Evolutionary conservation across 2,797 vertebrate species (phyloP).

Genomic region (Loriculus beryllinus): DNA sequence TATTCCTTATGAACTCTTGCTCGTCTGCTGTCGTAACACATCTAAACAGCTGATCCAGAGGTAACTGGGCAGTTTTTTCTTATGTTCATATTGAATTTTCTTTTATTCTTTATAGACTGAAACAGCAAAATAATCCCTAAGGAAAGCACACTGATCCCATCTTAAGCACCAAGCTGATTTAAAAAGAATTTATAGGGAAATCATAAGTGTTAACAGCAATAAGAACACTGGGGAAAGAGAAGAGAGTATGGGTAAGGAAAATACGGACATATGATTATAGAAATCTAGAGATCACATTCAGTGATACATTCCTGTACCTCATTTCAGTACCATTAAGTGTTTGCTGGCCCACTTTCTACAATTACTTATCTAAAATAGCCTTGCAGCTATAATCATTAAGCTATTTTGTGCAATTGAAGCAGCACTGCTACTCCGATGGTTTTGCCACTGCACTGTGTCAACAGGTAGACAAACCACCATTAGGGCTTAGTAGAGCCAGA

Average conservation of each 20-base stretch:
- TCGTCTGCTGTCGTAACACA: not conserved
- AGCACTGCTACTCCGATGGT: not conserved
- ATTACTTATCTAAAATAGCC: not conserved
- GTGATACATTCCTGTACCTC: not conserved
- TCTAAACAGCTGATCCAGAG: not conserved
- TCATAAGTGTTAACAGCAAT: not conserved
- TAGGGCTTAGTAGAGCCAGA: not conserved
- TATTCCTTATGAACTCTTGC: constrained; percentile 23
- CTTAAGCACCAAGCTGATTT: not conserved
- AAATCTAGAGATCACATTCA: not conserved
- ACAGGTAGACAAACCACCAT: not conserved
- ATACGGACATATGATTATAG: accelerated
- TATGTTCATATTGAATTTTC: not conserved
- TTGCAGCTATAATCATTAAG: not conserved
- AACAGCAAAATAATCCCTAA: not conserved
- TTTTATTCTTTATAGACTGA: not conserved
- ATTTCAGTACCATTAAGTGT: not conserved
- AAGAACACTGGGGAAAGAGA: not conserved
- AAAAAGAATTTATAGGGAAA: not conserved
- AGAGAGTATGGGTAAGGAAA: not conserved
- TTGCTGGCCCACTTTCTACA: not conserved
- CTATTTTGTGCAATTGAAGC: not conserved
- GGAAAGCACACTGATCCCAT: not conserved
- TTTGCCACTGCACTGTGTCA: not conserved
- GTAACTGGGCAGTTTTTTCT: not conserved